A percentile compares a stretch with the other conserved stretches of the same genome.
Evolutionary conservation across 2,888 invertebrate species (phyloP).

Genomic region (Leptinotarsa rubiginosa): DNA sequence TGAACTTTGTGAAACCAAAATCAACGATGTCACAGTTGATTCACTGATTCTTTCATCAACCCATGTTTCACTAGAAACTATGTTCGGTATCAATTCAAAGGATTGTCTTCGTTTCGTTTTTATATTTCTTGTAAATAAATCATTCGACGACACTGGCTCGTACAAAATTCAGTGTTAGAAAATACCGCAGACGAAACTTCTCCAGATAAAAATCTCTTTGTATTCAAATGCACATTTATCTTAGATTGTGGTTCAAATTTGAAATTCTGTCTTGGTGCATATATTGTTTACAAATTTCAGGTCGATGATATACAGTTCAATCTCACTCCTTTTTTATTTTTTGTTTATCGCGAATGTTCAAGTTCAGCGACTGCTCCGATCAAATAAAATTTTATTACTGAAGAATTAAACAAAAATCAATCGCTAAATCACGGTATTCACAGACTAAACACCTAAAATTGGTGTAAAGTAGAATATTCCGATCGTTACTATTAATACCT

Average conservation of each 20-base stretch:
- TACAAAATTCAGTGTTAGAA: slow-evolving; percentile 17
- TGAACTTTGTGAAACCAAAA: too few species aligned
- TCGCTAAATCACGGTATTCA: neutral
- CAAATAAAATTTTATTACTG: slow-evolving; percentile 2
- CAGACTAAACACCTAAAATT: slow-evolving; percentile 19
- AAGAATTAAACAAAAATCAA: slow-evolving; percentile 7
- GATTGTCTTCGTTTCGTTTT: neutral
- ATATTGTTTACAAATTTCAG: slow-evolving; percentile 20
- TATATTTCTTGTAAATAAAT: slow-evolving; percentile 10
- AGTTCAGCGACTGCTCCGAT: slow-evolving; percentile 7
- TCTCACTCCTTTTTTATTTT: slow-evolving; percentile 2
- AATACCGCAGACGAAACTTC: slow-evolving; percentile 20
- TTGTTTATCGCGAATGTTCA: slow-evolving; percentile 1
- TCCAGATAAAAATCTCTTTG: slow-evolving; percentile 14
- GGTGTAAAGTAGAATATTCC: slow-evolving; percentile 1
- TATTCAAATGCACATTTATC: slow-evolving; percentile 17
- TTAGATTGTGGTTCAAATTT: slow-evolving; percentile 17
- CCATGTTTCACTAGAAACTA: neutral
- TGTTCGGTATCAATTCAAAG: neutral
- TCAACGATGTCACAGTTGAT: too few species aligned
- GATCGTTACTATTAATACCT: slow-evolving; percentile 5
- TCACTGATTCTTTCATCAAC: neutral
- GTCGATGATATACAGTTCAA: slow-evolving; percentile 14
- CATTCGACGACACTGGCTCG: slow-evolving; percentile 3
- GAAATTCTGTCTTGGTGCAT: slow-evolving; percentile 8